Base-by-base conservation (phyloP, 2,113 vertebrate species). In the Pantherophis guttatus region DNA sequence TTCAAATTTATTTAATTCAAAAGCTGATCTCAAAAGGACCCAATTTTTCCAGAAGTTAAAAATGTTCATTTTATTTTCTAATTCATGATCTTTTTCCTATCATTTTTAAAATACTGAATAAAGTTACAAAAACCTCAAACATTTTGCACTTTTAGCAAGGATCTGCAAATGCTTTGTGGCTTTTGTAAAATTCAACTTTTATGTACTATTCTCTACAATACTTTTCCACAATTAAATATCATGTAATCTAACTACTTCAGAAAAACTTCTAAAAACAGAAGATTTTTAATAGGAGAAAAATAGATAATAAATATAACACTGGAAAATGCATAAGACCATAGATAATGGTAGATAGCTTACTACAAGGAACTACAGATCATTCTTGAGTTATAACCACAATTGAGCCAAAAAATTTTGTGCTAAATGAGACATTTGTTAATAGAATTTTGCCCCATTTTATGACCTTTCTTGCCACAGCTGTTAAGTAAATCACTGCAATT, bases 41-140 rank as follows among this genome's bases (percentile, higher is more conserved):
- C 33, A 1, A 2, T 54, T 13, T 90, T 88, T 96, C 94, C 23
- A 50, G 11, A 44, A 88, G 88, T 58, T 93, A 65, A 85, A 95
- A 70, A 58, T 23, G 54, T 86, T 17, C 70, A 53, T 9, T 86
- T 91, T 91, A 29, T 91, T 12, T 8, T 62, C 52, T 26, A 44
- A 53, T 81, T 62, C 85, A 13, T 89, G 26, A 48, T 81, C 70
- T 55, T 44, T 75, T 57, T 7, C 53, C 24, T 29, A 91, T 57
- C 55, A 39, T 24, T 87, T 29, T 50, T 1, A 19, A 75, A 62
- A n/a, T 59, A 87, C 8, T 70, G 59, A 33, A 52, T 21, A n/a
- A 88, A 44, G 57, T 53, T 33, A 39, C 3, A 44, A 53, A 92
- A 26, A 55, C 55, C 44, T 92, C 87, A 89, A 48, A 81, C 39